Conservation (phyloP, 2,797 vertebrate genomes). For the Selene dorsalis region DNA sequence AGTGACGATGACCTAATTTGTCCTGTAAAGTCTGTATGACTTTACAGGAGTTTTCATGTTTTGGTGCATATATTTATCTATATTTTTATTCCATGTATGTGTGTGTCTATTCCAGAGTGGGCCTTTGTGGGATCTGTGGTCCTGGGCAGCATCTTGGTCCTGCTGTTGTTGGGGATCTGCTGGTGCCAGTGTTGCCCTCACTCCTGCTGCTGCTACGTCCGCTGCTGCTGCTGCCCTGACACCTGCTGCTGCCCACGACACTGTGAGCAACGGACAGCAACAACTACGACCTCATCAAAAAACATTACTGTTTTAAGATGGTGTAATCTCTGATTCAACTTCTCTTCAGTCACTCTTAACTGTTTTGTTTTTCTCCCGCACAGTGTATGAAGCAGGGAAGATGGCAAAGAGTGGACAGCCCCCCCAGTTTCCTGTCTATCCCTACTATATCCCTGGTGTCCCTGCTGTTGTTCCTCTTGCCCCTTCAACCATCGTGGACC, state of each 20-base stretch:
- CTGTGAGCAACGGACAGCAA: conserved; percentile 83
- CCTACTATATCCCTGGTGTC: conserved; percentile 82
- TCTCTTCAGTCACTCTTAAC: background rate
- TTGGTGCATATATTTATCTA: too few species aligned
- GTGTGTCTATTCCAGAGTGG: conserved; percentile 88
- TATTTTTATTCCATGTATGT: conserved; percentile 10
- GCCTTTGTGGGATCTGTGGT: conserved; percentile 93
- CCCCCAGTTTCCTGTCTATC: conserved; percentile 88
- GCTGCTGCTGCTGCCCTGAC: conserved; percentile 97
- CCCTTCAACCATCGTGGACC: conserved; percentile 86
- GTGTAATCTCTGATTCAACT: background rate
- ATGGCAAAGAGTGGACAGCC: conserved; percentile 88
- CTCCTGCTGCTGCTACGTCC: conserved; percentile 96
- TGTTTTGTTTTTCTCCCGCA: conserved; percentile 8
- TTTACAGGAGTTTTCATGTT: background rate
- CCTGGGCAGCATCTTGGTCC: conserved; percentile 89
- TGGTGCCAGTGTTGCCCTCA: conserved; percentile 99
- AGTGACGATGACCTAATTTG: background rate
- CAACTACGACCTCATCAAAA: too few species aligned
- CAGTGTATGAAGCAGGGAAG: conserved; percentile 97
- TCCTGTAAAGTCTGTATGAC: background rate
- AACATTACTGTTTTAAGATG: background rate
- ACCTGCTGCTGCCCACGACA: conserved; percentile 97
- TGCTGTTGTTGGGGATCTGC: conserved; percentile 93
- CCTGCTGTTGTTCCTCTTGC: conserved; percentile 86